Evolutionary conservation across 2,888 invertebrate species (phyloP).

Genomic region (Euproctis similis): DNA sequence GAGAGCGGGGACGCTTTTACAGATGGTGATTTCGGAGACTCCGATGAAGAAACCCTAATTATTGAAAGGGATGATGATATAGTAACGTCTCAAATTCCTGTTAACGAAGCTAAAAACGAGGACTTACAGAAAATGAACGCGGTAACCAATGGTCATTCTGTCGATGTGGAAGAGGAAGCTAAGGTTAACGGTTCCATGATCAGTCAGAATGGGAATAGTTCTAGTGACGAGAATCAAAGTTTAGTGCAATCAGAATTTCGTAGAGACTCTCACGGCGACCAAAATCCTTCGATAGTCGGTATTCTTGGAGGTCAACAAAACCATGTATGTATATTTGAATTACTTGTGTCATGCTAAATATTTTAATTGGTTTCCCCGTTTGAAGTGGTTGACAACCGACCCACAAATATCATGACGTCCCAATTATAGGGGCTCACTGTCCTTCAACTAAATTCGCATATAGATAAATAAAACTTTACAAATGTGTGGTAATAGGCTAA

Average conservation of each 20-base stretch:
- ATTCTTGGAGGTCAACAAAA: slow-evolving; percentile 71
- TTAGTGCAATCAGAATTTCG: slow-evolving; percentile 33
- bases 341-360: slow-evolving; percentile 15
- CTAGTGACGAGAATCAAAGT: slow-evolving; percentile 33
- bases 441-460: slow-evolving; percentile 10
- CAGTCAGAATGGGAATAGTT: slow-evolving; percentile 30
- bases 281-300: slow-evolving; percentile 67
- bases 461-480: too few relatives aligned
- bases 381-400: slow-evolving; percentile 24
- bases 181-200: slow-evolving; percentile 37
- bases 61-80: slow-evolving; percentile 32
- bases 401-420: slow-evolving; percentile 19
- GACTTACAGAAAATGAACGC: slow-evolving; percentile 28
- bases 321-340: slow-evolving; percentile 59
- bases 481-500: slow-evolving; percentile 8
- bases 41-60: slow-evolving; percentile 52
- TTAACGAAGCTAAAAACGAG: slow-evolving; percentile 55
- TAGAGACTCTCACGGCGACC: slow-evolving; percentile 57
- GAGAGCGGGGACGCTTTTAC: slow-evolving; percentile 65
- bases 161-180: slow-evolving; percentile 22
- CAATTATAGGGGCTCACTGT: slow-evolving; percentile 19
- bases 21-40: slow-evolving; percentile 63
- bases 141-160: slow-evolving; percentile 25
- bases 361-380: slow-evolving; percentile 9
- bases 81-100: slow-evolving; percentile 31